Percentiles rank a stretch among this genome's conserved stretches.
phyloP scores from a whole-genome alignment of 2,888 invertebrate genomes.

The Vannuccia rotundouncinata region DNA sequence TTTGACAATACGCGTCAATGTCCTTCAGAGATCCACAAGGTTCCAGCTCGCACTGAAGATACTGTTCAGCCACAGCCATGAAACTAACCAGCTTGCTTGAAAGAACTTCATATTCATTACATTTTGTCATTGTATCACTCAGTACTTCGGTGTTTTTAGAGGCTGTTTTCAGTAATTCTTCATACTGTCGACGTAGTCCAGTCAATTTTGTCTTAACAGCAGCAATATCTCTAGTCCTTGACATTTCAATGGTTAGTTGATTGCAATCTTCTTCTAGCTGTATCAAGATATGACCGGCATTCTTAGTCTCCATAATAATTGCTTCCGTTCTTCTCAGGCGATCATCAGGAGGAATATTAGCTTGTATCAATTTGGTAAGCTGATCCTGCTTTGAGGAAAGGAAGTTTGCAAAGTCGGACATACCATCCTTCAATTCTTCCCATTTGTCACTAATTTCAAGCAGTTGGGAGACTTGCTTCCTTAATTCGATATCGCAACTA shows the following conservation, averaged over 20 bases:
- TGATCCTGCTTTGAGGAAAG: neutral
- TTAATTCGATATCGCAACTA: neutral
- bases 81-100: neutral
- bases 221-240: neutral
- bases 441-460: neutral
- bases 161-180: neutral
- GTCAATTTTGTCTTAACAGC: neutral
- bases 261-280: neutral
- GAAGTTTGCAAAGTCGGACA: conserved; percentile 5
- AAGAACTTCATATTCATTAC: neutral
- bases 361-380: neutral
- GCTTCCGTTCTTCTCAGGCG: neutral
- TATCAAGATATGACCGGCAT: neutral
- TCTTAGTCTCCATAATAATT: neutral
- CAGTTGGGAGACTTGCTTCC: neutral
- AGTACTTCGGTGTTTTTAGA: neutral
- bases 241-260: neutral
- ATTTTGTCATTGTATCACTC: neutral
- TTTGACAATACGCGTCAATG: neutral
- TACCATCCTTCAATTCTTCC: conserved; percentile 17
- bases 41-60: neutral
- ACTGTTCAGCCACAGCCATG: neutral
- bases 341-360: neutral
- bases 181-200: neutral
- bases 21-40: neutral